Conservation (phyloP, 2,888 invertebrate genomes). For the Furcula furcula region DNA sequence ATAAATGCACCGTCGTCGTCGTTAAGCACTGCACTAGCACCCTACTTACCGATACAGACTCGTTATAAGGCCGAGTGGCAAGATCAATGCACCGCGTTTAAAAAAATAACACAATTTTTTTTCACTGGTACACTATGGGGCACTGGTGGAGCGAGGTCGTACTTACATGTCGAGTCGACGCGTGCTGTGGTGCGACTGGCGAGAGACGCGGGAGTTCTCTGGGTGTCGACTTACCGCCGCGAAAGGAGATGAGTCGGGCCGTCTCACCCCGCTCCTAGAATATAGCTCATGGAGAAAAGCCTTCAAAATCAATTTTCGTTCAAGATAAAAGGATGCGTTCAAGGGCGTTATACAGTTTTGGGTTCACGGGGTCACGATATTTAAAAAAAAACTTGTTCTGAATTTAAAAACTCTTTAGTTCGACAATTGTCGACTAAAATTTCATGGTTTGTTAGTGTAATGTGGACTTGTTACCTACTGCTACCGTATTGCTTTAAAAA, state of each 20-base stretch:
- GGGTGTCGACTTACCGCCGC: slow-evolving; percentile 80
- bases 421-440: no score
- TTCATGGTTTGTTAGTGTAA: no score
- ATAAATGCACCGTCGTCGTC: slow-evolving; percentile 27
- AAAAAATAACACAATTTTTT: slow-evolving; percentile 55
- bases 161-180: slow-evolving; percentile 82
- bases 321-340: slow-evolving; percentile 26
- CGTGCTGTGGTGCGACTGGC: slow-evolving; percentile 81
- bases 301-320: slow-evolving; percentile 26
- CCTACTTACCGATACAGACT: slow-evolving; percentile 56
- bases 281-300: slow-evolving; percentile 50
- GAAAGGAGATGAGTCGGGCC: slow-evolving; percentile 67
- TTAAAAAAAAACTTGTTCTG: slow-evolving; percentile 1
- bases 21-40: slow-evolving; percentile 51
- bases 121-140: slow-evolving; percentile 60
- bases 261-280: slow-evolving; percentile 63
- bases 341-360: slow-evolving; percentile 16
- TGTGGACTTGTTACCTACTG: no score
- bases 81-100: slow-evolving; percentile 54
- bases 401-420: background rate
- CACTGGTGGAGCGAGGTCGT: slow-evolving; percentile 57
- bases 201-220: slow-evolving; percentile 47
- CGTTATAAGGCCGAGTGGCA: slow-evolving; percentile 24
- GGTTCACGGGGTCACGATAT: slow-evolving; percentile 13
- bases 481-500: no score